Conservation (phyloP, 2,113 vertebrate genomes). For the Sinocyclocheilus rhinocerous region DNA sequence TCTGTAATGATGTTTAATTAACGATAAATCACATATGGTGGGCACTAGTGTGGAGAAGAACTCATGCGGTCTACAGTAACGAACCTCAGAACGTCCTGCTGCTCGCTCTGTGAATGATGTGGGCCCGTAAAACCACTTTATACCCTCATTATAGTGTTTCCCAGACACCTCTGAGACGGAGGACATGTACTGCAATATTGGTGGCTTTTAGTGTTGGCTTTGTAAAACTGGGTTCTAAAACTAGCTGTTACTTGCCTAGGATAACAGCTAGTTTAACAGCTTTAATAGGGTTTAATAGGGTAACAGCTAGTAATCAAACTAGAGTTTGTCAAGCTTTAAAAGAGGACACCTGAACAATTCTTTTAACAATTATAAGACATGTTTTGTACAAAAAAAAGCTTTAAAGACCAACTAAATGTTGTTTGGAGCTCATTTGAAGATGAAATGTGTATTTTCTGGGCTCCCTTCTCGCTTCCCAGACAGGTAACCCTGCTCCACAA, state of each 20-base stretch:
- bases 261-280: too few species aligned
- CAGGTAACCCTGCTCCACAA: too few species aligned
- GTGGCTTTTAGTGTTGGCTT: not conserved
- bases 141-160: conserved; percentile 17
- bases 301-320: too few species aligned
- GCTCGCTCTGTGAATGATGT: conserved; percentile 21
- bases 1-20: conserved; percentile 36
- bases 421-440: not conserved
- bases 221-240: not conserved
- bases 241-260: not conserved
- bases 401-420: too few species aligned
- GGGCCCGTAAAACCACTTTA: conserved; percentile 8
- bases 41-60: conserved; percentile 6
- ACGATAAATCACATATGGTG: conserved; percentile 30
- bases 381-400: too few species aligned
- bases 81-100: conserved; percentile 3
- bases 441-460: not conserved
- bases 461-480: too few species aligned
- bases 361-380: too few species aligned
- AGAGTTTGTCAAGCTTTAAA: not conserved
- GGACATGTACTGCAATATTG: not conserved
- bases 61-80: conserved; percentile 35
- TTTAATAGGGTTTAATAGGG: too few species aligned
- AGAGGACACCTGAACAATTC: too few species aligned
- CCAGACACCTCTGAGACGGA: conserved; percentile 26